Evolutionary conservation across 2,113 vertebrate species (phyloP).

Genomic region (Capreolus pygargus): DNA sequence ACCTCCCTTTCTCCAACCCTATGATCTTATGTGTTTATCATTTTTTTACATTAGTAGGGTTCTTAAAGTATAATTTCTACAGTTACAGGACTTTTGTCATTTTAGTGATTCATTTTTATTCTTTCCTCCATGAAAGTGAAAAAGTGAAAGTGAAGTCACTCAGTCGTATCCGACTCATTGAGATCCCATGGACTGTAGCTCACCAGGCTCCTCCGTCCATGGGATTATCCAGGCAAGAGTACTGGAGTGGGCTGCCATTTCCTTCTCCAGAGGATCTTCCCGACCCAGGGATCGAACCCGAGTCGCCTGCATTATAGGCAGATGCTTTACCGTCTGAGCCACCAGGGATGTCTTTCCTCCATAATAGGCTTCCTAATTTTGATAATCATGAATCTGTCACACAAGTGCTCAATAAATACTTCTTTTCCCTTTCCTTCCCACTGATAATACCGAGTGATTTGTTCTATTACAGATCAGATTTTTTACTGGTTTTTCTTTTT

Average conservation of each 20-base stretch:
- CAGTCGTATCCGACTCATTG: not conserved
- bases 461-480: not conserved
- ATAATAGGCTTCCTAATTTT: not conserved
- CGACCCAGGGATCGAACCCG: accelerated
- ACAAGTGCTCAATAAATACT: not conserved
- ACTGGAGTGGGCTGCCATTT: not conserved
- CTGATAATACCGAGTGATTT: not conserved
- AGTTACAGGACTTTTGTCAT: not conserved
- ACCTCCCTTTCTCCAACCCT: not conserved
- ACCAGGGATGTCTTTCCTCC: not conserved
- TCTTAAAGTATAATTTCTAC: not conserved
- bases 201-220: accelerated
- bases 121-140: not conserved
- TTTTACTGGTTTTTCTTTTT: not conserved
- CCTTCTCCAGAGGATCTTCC: not conserved
- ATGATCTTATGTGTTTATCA: not conserved
- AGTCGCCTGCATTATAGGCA: not conserved
- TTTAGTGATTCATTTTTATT: not conserved
- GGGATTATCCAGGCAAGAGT: not conserved
- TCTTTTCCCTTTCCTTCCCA: not conserved
- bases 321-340: not conserved
- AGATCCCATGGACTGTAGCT: not conserved
- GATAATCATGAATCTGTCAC: not conserved
- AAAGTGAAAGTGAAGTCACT: not conserved
- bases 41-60: not conserved